Evolutionary conservation across 2,113 vertebrate species (phyloP).

Genomic region (Platycercus adscitus): DNA sequence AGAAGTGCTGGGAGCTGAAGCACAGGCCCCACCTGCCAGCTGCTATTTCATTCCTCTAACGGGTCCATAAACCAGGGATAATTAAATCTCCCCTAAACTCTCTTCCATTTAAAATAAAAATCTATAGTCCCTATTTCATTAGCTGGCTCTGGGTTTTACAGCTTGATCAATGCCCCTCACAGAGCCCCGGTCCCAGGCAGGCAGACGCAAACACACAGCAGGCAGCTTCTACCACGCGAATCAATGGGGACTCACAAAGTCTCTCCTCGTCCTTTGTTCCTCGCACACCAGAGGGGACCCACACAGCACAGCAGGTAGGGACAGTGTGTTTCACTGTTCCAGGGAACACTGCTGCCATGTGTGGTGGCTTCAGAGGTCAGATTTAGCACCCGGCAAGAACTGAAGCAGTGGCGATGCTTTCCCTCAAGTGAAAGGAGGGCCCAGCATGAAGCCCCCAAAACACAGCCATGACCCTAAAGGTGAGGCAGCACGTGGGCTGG

Average conservation of each 20-base stretch:
- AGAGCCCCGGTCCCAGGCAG: constrained; percentile 22
- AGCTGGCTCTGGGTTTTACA: constrained; percentile 58
- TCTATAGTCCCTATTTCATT: constrained; percentile 65
- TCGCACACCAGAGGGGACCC: neutral
- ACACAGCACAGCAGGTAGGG: accelerated
- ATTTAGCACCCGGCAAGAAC: neutral
- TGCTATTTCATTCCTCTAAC: constrained; percentile 42
- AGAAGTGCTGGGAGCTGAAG: neutral
- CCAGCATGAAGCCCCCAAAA: neutral
- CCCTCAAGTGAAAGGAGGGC: neutral
- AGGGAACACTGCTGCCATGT: neutral
- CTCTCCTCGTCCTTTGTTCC: neutral
- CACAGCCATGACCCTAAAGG: accelerated
- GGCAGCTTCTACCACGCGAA: neutral
- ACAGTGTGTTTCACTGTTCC: neutral
- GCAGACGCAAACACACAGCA: neutral
- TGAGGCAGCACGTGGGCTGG: accelerated
- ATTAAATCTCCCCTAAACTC: constrained; percentile 65
- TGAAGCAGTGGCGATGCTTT: neutral
- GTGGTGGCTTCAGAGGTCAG: accelerated
- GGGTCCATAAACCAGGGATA: constrained; percentile 59
- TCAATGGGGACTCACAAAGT: neutral
- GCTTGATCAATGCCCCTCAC: constrained; percentile 60
- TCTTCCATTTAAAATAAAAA: constrained; percentile 64
- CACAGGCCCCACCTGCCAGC: neutral